Base-by-base conservation (phyloP, 1,140 invertebrate genomes). In the Drosophila biarmipes region DNA sequence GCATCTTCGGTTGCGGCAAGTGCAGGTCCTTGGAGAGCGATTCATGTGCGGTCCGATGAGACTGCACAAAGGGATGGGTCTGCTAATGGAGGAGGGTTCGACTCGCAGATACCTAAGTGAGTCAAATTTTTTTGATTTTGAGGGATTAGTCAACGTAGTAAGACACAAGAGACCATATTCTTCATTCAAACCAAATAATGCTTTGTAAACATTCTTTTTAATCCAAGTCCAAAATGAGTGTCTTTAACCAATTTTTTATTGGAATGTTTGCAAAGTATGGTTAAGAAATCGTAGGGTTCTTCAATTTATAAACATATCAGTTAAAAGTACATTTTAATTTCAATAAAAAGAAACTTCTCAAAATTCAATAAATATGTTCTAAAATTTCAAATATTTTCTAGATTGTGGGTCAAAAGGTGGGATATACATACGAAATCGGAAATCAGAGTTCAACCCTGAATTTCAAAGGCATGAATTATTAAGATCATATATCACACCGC, bases 1-100 rank as follows among this genome's bases (percentile, higher is more conserved):
- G 48, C 58, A 42, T 42, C 42, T 58, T 49, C 10, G 29, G 14
- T 10, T 61, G 69, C 78, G 79, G 68, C 84, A 89, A 89, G 76
- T 87, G 84, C 76, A 72, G 45, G 74, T 86, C 82, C 82, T 81
- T 75, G 67, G 81, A 85, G 81, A 67, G 53, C 82, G 45, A 66
- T 86, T 86, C 46, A 51, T 64, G 34, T 61, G 34, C 82, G 73
- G 76, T 48, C 59, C 78, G 56, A 51, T 78, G 74, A 74, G 42
- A 55, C 24, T 49, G 43, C 29, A 62, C 43, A 54, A 63, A 63
- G 49, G 56, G 19, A 10, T 54, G 49, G 45, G 37, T 51, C 40
- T 17, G n/a, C 31, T 29, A 51, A 51, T 55, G 12, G 11, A 11
- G 7, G 40, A 68, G 48, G 63, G 66, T n/a, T 54, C 19, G 12